Evolutionary conservation across 2,797 vertebrate genomes (phyloP).

Genomic region (Lithobates sylvaticus): DNA sequence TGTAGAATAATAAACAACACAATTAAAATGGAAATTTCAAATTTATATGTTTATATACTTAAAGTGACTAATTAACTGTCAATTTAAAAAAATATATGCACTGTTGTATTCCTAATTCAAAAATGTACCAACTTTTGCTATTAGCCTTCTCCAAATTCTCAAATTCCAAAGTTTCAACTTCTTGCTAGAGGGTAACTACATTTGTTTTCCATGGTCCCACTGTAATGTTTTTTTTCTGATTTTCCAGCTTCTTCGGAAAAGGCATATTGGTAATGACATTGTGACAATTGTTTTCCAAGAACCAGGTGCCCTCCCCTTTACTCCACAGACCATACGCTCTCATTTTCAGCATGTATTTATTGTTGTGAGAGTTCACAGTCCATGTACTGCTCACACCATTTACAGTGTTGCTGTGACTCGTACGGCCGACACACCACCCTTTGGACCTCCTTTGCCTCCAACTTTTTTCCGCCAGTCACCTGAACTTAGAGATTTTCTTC

Average conservation of each 20-base stretch:
- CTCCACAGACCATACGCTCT: slow-evolving; percentile 89
- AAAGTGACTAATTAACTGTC: too few relatives aligned
- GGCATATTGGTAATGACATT: slow-evolving; percentile 94
- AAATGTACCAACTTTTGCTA: too few relatives aligned
- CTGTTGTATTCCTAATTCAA: too few relatives aligned
- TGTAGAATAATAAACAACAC: too few relatives aligned
- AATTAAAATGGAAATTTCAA: too few relatives aligned
- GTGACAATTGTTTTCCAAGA: slow-evolving; percentile 96
- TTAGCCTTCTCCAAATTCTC: too few relatives aligned
- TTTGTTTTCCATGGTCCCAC: too few relatives aligned
- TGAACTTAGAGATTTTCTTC: slow-evolving; percentile 88
- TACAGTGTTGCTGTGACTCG: slow-evolving; percentile 94
- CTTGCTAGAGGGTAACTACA: too few relatives aligned
- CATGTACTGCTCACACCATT: slow-evolving; percentile 82
- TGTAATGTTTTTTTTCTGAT: not conserved
- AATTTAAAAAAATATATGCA: too few relatives aligned
- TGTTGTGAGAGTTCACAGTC: slow-evolving; percentile 83
- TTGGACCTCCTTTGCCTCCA: slow-evolving; percentile 86
- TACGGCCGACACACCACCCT: slow-evolving; percentile 91
- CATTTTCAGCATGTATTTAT: slow-evolving; percentile 95
- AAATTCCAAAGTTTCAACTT: too few relatives aligned
- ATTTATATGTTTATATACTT: too few relatives aligned
- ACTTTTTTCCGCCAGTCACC: slow-evolving; percentile 80
- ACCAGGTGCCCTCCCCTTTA: slow-evolving; percentile 89
- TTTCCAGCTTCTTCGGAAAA: slow-evolving; percentile 87